Conservation (phyloP, 2,888 invertebrate genomes). For the Ichneumoninae sp. region DNA sequence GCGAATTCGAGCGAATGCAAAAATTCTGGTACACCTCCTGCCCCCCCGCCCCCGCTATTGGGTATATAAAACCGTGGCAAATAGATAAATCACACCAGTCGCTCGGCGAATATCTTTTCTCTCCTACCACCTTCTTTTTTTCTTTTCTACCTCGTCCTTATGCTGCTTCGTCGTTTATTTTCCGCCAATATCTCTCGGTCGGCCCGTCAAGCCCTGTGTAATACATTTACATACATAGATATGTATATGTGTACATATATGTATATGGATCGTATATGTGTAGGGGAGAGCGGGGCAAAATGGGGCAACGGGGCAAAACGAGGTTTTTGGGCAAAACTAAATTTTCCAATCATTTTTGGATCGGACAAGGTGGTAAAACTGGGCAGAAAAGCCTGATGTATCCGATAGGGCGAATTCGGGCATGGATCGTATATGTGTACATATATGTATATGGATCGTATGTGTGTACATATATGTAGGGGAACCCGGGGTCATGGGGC, state of each 20-base stretch:
- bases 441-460: neutral
- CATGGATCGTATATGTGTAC: neutral
- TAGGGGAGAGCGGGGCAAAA: no score
- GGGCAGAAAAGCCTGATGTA: no score
- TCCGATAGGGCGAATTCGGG: no score
- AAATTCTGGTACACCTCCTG: neutral
- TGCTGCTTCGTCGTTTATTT: constrained; percentile 48
- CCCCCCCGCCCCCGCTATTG: neutral
- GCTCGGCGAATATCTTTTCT: constrained; percentile 41
- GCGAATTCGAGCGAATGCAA: neutral
- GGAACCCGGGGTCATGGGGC: no score
- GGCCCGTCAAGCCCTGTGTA: constrained; percentile 8
- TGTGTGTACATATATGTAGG: neutral
- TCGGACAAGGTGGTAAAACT: no score
- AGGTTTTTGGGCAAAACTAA: no score
- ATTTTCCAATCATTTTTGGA: no score
- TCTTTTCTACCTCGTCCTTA: neutral
- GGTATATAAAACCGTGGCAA: constrained; percentile 22
- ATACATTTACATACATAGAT: neutral
- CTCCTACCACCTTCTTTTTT: constrained; percentile 5
- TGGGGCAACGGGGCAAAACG: no score
- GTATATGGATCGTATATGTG: neutral
- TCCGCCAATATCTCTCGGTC: constrained; percentile 49
- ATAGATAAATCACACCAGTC: constrained; percentile 49
- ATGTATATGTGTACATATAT: neutral